A percentile compares a stretch with the other conserved stretches of the same genome.
These are phyloP conservation scores for Zophobas atratus DNA, from an alignment of 1,140 invertebrate species.

Conservation along the genomic window DNA sequence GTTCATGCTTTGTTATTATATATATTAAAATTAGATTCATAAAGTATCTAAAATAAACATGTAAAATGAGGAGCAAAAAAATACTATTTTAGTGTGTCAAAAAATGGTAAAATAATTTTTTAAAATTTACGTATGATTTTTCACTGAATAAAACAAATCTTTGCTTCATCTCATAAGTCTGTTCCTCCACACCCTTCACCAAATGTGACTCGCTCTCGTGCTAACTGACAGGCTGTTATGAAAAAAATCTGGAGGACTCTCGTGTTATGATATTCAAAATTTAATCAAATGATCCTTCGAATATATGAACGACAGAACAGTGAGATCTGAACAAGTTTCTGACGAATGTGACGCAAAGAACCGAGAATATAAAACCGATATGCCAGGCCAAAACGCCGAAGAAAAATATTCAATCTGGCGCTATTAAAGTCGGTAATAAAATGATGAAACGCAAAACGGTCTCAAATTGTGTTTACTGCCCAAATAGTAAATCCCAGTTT, in stretches of 20 bases:
- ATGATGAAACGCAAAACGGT: conserved; percentile 8
- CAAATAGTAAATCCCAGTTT: conserved; percentile 19
- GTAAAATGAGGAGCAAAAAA: no score
- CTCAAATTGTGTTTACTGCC: conserved; percentile 8
- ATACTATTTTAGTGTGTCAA: no score
- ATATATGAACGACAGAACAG: conserved; percentile 25
- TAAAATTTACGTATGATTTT: background rate
- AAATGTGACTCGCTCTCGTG: background rate
- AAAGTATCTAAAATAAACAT: no score
- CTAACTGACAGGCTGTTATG: conserved; percentile 16
- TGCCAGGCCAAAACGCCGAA: background rate
- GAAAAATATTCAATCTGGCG: background rate
- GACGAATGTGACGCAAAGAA: background rate
- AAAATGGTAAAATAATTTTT: no score
- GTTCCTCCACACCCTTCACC: background rate
- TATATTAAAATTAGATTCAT: no score
- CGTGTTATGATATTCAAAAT: conserved; percentile 14
- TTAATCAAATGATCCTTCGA: conserved; percentile 23
- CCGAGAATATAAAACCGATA: background rate
- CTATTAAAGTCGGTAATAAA: conserved; percentile 1
- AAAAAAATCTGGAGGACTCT: conserved; percentile 3
- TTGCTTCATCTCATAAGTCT: no score
- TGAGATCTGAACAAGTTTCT: conserved; percentile 2
- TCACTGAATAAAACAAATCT: background rate
- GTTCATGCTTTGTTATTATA: no score